phyloP scores from a whole-genome alignment of 2,888 invertebrate genomes.

The Stenodema calcarata region DNA sequence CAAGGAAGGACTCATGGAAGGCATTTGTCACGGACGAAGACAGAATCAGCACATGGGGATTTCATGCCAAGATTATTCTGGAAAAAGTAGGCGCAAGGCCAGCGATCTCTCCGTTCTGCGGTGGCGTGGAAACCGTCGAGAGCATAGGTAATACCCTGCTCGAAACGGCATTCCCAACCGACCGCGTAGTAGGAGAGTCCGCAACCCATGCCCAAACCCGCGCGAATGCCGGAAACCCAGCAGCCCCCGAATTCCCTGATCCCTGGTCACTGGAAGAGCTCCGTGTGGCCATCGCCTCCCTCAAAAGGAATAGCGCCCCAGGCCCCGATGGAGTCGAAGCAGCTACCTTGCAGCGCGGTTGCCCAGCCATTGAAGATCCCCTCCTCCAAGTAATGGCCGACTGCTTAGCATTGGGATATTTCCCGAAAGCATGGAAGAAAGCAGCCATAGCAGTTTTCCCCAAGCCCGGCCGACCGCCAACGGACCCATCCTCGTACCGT shows the following conservation, averaged over 20 bases:
- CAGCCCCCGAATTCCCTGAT: too few species aligned
- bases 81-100: background rate
- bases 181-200: too few species aligned
- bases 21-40: background rate
- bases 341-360: background rate
- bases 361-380: background rate
- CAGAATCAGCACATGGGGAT: background rate
- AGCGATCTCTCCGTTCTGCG: background rate
- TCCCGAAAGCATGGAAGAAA: slow-evolving; percentile 19
- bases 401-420: background rate
- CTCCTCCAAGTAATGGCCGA: background rate
- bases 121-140: background rate
- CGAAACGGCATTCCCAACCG: background rate
- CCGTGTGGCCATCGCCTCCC: background rate
- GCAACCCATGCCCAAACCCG: too few species aligned
- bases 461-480: too few species aligned
- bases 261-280: background rate
- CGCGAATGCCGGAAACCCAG: background rate
- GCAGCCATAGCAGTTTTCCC: background rate
- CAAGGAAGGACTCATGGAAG: background rate
- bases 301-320: background rate
- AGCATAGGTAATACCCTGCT: background rate
- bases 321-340: slow-evolving; percentile 12
- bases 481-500: background rate
- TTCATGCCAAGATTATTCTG: background rate